phyloP scores from a whole-genome alignment of 2,888 invertebrate genomes.

The Drosophila dives region DNA sequence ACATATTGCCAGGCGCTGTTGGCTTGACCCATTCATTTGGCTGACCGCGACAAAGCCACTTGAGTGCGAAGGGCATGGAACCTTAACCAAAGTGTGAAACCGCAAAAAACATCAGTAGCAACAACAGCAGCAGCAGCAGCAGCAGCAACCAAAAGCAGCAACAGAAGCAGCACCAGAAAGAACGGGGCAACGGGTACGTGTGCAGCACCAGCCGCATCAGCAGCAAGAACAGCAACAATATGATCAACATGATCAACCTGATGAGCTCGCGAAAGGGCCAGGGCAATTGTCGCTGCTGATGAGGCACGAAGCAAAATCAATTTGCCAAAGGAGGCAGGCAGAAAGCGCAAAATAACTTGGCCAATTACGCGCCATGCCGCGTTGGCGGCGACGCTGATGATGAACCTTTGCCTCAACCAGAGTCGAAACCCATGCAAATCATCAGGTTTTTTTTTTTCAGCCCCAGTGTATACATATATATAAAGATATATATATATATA shows the following conservation, averaged over 20 bases:
- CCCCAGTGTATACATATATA: background rate
- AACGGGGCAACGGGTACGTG: background rate
- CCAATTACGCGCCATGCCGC: slow-evolving; percentile 59
- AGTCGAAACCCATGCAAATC: slow-evolving; percentile 55
- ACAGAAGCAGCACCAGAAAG: slow-evolving; percentile 19
- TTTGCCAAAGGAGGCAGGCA: slow-evolving; percentile 64
- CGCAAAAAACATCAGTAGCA: slow-evolving; percentile 84
- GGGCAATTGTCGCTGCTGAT: slow-evolving; percentile 75
- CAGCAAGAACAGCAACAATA: background rate
- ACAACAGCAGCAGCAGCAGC: slow-evolving; percentile 44
- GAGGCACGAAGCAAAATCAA: slow-evolving; percentile 78
- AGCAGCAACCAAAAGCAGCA: slow-evolving; percentile 9
- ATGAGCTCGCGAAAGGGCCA: slow-evolving; percentile 41
- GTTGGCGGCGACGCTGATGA: slow-evolving; percentile 26
- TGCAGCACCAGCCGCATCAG: slow-evolving; percentile 15
- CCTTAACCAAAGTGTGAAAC: slow-evolving; percentile 85
- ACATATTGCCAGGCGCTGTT: slow-evolving; percentile 13
- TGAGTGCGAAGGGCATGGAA: slow-evolving; percentile 73
- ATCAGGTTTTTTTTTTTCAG: slow-evolving; percentile 21
- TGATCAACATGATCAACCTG: slow-evolving; percentile 48
- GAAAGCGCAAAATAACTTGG: slow-evolving; percentile 73
- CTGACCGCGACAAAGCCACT: slow-evolving; percentile 36
- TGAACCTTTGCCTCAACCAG: slow-evolving; percentile 1
- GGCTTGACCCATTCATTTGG: slow-evolving; percentile 56
- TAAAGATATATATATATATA: background rate